These are phyloP conservation scores for Colinus virginianus DNA, from an alignment of 2,113 vertebrate species.

Conservation along the genomic window DNA sequence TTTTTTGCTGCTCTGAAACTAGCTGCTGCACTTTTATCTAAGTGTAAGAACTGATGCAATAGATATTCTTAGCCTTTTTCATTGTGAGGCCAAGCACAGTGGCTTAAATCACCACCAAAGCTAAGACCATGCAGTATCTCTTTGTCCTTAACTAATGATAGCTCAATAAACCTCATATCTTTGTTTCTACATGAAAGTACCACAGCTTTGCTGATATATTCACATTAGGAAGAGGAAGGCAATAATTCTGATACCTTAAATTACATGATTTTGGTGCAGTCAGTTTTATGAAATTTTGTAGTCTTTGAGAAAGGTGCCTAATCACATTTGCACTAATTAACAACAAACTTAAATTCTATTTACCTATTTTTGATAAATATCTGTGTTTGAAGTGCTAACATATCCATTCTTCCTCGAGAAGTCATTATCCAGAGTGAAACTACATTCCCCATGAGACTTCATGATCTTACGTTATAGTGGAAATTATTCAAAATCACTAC, in stretches of 20 bases:
- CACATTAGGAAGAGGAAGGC: neutral
- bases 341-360: neutral
- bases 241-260: neutral
- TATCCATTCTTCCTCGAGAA: neutral
- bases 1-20: neutral
- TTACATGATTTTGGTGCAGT: neutral
- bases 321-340: neutral
- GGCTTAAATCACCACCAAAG: neutral
- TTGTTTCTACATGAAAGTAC: neutral
- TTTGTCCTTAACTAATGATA: neutral
- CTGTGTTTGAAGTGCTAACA: neutral
- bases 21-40: neutral
- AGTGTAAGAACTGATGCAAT: neutral
- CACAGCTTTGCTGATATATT: neutral
- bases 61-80: neutral
- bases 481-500: neutral
- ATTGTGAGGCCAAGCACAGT: neutral
- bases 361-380: neutral
- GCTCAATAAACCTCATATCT: neutral
- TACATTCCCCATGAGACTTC: neutral
- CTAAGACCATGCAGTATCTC: neutral
- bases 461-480: neutral
- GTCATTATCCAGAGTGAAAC: neutral
- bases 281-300: neutral
- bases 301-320: neutral